These are phyloP conservation scores for Andinoacara biseriatus DNA, from an alignment of 2,113 vertebrate species.

Conservation along the genomic window DNA sequence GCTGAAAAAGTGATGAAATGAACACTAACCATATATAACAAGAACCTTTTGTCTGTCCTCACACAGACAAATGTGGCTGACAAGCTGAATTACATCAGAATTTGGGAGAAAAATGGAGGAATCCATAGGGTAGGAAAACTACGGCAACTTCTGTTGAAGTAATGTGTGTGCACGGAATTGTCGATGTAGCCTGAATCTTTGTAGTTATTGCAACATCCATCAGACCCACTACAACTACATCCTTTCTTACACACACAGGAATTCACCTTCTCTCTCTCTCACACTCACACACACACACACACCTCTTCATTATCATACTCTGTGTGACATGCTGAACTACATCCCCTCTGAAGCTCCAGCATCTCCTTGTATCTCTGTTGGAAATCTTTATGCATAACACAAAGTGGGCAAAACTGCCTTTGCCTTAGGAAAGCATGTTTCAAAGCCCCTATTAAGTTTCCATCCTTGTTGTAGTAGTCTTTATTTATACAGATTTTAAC, in stretches of 20 bases:
- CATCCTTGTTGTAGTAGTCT: neutral
- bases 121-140: neutral
- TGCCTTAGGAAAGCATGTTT: neutral
- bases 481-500: neutral
- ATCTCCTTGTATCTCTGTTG: neutral
- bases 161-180: no score
- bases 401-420: neutral
- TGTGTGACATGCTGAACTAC: neutral
- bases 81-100: neutral
- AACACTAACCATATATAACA: neutral
- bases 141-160: no score
- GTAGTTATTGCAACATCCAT: neutral
- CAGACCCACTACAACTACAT: neutral
- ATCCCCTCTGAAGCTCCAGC: neutral
- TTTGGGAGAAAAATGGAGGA: neutral
- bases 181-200: no score
- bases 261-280: neutral
- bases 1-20: neutral
- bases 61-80: no score
- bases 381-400: neutral
- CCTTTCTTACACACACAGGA: conserved; percentile 1
- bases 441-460: neutral
- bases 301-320: neutral
- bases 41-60: neutral
- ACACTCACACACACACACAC: neutral